phyloP scores from a whole-genome alignment of 2,113 vertebrate genomes.

The Megalops atlanticus region DNA sequence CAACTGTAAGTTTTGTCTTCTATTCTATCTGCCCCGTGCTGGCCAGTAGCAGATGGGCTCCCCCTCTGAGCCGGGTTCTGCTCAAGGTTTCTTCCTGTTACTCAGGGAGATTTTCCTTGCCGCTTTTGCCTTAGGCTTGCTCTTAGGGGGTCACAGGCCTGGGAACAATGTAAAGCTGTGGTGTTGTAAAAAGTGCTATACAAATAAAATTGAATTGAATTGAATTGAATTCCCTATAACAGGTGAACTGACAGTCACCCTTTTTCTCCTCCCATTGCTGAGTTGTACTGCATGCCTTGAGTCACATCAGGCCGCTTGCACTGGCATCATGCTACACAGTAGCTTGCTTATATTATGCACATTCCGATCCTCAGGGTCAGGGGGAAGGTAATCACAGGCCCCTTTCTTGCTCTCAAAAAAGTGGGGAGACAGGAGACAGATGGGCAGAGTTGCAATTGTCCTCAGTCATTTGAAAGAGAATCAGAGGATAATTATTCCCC shows the following conservation, averaged over 20 bases:
- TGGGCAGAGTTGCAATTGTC: background rate
- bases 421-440: background rate
- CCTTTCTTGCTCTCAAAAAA: background rate
- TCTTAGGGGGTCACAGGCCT: too few relatives aligned
- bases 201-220: too few relatives aligned
- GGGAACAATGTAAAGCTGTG: too few relatives aligned
- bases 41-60: too few relatives aligned
- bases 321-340: background rate
- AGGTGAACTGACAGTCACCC: background rate
- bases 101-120: too few relatives aligned
- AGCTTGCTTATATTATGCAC: background rate
- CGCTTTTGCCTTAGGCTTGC: too few relatives aligned
- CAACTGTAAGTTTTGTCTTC: too few relatives aligned
- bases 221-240: too few relatives aligned
- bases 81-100: too few relatives aligned
- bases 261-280: background rate
- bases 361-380: slow-evolving; percentile 5
- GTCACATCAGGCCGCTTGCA: background rate
- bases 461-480: background rate
- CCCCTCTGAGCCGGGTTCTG: too few relatives aligned
- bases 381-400: background rate
- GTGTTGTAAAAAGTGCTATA: too few relatives aligned
- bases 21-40: too few relatives aligned
- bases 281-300: background rate
- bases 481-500: background rate